phyloP scores from a whole-genome alignment of 2,113 vertebrate genomes.

The Cephalopterus ornatus region DNA sequence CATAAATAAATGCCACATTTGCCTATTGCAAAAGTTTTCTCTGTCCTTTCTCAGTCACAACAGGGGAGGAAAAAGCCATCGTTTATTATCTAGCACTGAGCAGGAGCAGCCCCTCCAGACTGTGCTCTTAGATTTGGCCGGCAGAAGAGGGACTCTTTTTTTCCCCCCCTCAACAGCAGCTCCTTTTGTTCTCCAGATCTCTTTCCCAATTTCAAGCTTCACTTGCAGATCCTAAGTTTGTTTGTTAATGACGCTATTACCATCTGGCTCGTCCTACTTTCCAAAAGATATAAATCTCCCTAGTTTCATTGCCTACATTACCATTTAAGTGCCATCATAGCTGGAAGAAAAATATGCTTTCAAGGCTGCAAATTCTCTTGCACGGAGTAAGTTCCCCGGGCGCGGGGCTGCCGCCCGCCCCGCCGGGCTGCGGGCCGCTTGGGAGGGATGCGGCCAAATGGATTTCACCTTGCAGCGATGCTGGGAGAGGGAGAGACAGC shows the following conservation, averaged over 20 bases:
- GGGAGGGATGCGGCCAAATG: constrained; percentile 21
- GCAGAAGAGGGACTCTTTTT: constrained; percentile 68
- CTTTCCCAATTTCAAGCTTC: constrained; percentile 85
- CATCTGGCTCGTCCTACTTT: constrained; percentile 89
- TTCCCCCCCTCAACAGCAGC: constrained; percentile 78
- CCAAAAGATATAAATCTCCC: constrained; percentile 86
- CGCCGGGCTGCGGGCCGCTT: neutral
- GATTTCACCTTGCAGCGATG: constrained; percentile 39
- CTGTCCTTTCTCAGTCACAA: constrained; percentile 74
- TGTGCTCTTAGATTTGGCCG: constrained; percentile 73
- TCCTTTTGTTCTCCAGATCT: constrained; percentile 86
- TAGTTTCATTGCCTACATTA: constrained; percentile 70
- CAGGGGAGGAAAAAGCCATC: constrained; percentile 69
- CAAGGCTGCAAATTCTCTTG: constrained; percentile 69
- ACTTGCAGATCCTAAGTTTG: constrained; percentile 82
- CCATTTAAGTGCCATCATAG: constrained; percentile 74
- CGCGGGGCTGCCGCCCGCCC: constrained; percentile 31
- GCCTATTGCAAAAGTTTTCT: constrained; percentile 79
- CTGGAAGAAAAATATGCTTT: constrained; percentile 79
- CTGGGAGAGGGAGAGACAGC: neutral
- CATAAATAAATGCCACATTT: constrained; percentile 76
- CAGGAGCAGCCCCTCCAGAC: constrained; percentile 71
- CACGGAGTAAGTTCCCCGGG: constrained; percentile 35
- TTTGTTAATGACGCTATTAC: constrained; percentile 88
- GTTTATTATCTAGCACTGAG: constrained; percentile 73